These are phyloP conservation scores for Philopedon plagiatum DNA, from an alignment of 2,888 invertebrate genomes.

Conservation along the genomic window DNA sequence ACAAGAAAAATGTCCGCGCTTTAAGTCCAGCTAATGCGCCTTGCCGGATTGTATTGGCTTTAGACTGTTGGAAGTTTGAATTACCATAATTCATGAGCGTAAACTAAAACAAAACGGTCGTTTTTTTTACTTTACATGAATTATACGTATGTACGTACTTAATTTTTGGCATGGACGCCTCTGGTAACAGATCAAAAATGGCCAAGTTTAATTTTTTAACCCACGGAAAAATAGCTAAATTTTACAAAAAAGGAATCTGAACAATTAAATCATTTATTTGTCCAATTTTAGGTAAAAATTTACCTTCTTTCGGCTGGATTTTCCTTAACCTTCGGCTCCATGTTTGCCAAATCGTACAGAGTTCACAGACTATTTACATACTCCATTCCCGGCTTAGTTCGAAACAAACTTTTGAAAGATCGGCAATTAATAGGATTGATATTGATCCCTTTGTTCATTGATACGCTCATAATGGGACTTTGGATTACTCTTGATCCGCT, in stretches of 20 bases:
- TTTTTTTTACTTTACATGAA: no score
- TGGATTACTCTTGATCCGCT: conserved; percentile 92
- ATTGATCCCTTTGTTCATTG: conserved; percentile 85
- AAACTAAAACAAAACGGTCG: no score
- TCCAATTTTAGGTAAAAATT: conserved; percentile 80
- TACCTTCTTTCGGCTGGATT: conserved; percentile 92
- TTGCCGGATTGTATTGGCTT: no score
- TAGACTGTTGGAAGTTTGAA: no score
- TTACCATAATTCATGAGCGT: no score
- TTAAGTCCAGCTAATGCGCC: neutral
- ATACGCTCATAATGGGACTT: conserved; percentile 85
- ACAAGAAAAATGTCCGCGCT: neutral
- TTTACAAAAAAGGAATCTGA: no score
- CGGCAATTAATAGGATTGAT: conserved; percentile 90
- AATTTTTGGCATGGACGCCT: no score
- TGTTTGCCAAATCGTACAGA: conserved; percentile 94
- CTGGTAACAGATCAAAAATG: no score
- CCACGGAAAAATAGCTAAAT: no score
- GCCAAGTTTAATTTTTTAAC: no score
- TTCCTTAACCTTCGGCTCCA: conserved; percentile 92
- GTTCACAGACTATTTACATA: conserved; percentile 93
- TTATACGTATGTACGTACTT: no score
- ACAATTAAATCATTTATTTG: conserved; percentile 11
- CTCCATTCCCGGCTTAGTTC: conserved; percentile 85
- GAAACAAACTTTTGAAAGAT: conserved; percentile 92